A percentile compares a stretch with the other conserved stretches of the same genome.
These are phyloP conservation scores for Sycobia sp. DNA, from an alignment of 1,140 invertebrate genomes.

Conservation along the genomic window DNA sequence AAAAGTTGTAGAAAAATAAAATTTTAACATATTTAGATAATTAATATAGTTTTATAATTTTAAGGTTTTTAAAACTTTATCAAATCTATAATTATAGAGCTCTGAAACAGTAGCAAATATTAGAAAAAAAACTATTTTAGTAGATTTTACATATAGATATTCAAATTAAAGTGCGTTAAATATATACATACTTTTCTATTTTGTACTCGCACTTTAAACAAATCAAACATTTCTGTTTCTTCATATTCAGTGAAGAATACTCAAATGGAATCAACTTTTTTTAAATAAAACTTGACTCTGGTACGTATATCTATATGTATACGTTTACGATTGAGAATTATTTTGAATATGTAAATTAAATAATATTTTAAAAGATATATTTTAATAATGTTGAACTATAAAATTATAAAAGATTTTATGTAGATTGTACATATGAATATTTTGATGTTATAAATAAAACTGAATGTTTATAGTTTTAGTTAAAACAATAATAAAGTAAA, in stretches of 20 bases:
- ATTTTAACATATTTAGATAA: too few relatives aligned
- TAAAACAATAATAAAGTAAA: neutral
- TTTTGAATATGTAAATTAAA: neutral
- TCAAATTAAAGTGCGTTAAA: too few relatives aligned
- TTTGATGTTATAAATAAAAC: neutral
- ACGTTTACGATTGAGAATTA: slow-evolving; percentile 14
- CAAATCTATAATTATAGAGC: too few relatives aligned
- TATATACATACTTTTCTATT: too few relatives aligned
- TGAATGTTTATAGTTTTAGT: neutral
- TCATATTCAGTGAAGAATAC: slow-evolving; percentile 1
- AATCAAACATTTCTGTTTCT: slow-evolving; percentile 8
- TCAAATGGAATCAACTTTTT: slow-evolving; percentile 5
- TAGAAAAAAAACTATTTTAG: too few relatives aligned
- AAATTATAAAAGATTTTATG: neutral
- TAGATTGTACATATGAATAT: neutral
- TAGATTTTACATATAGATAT: too few relatives aligned
- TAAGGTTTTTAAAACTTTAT: too few relatives aligned
- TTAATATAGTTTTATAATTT: too few relatives aligned
- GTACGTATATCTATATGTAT: slow-evolving; percentile 20
- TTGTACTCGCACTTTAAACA: too few relatives aligned
- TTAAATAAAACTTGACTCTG: slow-evolving; percentile 3
- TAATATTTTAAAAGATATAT: neutral
- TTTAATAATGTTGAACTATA: neutral
- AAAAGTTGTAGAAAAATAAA: too few relatives aligned
- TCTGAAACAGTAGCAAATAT: too few relatives aligned